Conservation (phyloP, 2,113 vertebrate genomes). For the Scomber japonicus region DNA sequence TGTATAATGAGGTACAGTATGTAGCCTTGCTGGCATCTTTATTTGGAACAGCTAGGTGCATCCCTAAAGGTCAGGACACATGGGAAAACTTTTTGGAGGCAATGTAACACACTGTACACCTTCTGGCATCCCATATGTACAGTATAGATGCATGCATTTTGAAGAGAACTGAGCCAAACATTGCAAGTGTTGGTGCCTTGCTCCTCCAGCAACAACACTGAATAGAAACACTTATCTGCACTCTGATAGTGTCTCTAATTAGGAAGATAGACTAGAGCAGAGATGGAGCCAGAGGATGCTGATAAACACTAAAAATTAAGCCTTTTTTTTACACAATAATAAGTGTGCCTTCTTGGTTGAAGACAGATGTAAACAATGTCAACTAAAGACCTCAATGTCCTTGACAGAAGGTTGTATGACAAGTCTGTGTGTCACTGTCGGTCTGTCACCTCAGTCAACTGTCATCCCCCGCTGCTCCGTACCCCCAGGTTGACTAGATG, state of each 20-base stretch:
- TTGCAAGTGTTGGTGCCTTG: not conserved
- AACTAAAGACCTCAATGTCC: constrained; percentile 48
- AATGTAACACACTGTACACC: not conserved
- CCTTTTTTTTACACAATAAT: no score
- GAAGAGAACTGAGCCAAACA: not conserved
- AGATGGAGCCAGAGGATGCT: not conserved
- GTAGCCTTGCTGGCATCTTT: constrained; percentile 67
- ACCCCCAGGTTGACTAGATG: constrained; percentile 50
- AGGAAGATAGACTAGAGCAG: not conserved
- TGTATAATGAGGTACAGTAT: constrained; percentile 66
- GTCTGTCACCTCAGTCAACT: constrained; percentile 63
- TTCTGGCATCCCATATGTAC: not conserved
- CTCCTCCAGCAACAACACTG: not conserved
- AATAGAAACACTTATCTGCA: no score
- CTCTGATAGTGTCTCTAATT: no score
- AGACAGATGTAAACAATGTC: constrained; percentile 36
- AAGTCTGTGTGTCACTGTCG: constrained; percentile 47
- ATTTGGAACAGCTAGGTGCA: constrained; percentile 70
- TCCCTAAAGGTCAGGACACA: constrained; percentile 62
- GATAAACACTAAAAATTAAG: not conserved
- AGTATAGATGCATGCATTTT: not conserved
- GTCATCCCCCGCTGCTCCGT: constrained; percentile 46
- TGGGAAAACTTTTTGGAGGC: constrained; percentile 30
- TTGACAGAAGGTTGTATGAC: constrained; percentile 70
- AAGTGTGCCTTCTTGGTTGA: not conserved